Evolutionary conservation across 1,140 invertebrate genomes (phyloP).

Genomic region (Oreohelix idahoensis): DNA sequence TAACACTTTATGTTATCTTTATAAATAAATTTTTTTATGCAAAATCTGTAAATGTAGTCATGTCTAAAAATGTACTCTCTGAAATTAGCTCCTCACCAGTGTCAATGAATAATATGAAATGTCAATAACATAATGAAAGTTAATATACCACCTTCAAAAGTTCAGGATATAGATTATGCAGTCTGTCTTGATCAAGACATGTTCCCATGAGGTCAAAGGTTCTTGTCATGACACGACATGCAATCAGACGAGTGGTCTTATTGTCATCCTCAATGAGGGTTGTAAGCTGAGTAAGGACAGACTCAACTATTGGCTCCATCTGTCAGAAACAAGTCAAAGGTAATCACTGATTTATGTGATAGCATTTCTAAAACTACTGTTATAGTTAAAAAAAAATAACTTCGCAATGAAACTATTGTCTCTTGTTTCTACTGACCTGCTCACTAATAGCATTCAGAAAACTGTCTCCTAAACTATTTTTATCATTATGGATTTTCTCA

Average conservation of each 20-base stretch:
- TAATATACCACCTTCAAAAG: constrained; percentile 75
- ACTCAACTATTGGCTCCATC: constrained; percentile 64
- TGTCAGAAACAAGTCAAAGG: constrained; percentile 42
- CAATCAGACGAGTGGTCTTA: constrained; percentile 78
- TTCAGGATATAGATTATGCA: constrained; percentile 74
- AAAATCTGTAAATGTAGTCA: too few relatives aligned
- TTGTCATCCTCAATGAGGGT: constrained; percentile 81
- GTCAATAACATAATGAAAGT: not conserved
- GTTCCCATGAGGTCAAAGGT: constrained; percentile 66
- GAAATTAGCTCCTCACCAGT: too few relatives aligned
- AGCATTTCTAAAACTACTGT: not conserved
- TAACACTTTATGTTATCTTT: too few relatives aligned
- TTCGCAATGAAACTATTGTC: too few relatives aligned
- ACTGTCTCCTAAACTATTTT: too few relatives aligned
- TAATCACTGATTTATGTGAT: not conserved
- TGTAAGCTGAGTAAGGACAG: constrained; percentile 73
- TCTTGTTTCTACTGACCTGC: too few relatives aligned
- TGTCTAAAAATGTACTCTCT: too few relatives aligned
- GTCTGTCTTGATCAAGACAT: constrained; percentile 60
- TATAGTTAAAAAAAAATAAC: not conserved
- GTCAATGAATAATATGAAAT: too few relatives aligned
- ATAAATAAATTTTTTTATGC: too few relatives aligned
- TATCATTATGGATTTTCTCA: too few relatives aligned
- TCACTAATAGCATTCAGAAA: too few relatives aligned
- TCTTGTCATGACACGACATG: constrained; percentile 76